Base-by-base conservation (phyloP, 1,140 invertebrate genomes). In the Pogonomyrmex californicus region DNA sequence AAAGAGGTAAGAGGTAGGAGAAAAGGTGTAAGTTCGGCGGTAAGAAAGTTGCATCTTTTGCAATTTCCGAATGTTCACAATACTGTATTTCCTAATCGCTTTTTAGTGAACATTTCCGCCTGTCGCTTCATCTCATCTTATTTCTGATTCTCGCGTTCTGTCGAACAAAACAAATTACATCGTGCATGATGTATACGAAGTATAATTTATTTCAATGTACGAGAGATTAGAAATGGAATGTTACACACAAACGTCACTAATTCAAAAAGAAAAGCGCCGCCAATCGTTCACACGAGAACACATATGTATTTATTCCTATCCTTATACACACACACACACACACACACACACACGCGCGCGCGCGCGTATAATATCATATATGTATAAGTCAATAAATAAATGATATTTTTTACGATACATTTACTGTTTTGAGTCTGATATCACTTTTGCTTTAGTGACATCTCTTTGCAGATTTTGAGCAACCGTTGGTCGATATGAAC, bases 331-430 rank as follows among this genome's bases (percentile, higher is more conserved):
- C 23, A 23, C 23, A 23, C 23, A 23, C 23, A 23, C 23, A 23
- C 23, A 23, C 23, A 23, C 23, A 23, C 23, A 0, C 23, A 0
- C 23, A 0, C 23, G 23, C 23, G 23, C 23, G 23, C 23, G 23
- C 23, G 23, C 23, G 33, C 47, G 38, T 66, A 70, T 7, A 23
- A 41, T n/a, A 87, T 66, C 44, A 54, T 85, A 36, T 76, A 9
- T 88, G 54, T 60, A 49, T 62, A 71, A 38, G 17, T 71, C 47
- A 76, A 70, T 36, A 10, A 87, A 87, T 87, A 89, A 89, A 85
- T 47, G 14, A 75, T 81, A 66, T 87, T 88, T 87, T 81, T 62
- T 62, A 79, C 51, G 38, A 63, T 36, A 44, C 2, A 33, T 38
- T 0, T 81, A 36, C 41, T 5, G 23, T 36, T 47, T 38, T 14